Base-by-base conservation (phyloP, 2,113 vertebrate species). In the Callionymus lyra region DNA sequence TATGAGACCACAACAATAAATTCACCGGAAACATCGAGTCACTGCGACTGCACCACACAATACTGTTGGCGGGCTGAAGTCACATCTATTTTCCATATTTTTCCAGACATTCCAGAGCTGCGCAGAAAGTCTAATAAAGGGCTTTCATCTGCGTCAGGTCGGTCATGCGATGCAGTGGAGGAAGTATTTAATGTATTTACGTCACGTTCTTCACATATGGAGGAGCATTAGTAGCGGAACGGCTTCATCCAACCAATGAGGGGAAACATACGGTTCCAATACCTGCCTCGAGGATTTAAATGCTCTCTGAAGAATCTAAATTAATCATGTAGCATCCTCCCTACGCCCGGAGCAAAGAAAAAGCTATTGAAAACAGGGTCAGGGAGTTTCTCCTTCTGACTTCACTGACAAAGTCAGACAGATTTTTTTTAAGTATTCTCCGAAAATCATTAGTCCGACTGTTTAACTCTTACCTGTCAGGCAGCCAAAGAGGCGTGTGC, bases 401-500 rank as follows among this genome's bases (percentile, higher is more conserved):
- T n/a, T n/a, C n/a, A n/a, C n/a, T n/a, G n/a, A n/a, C n/a, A n/a
- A n/a, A n/a, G n/a, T n/a, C n/a, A n/a, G n/a, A n/a, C n/a, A n/a
- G n/a, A n/a, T n/a, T n/a, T n/a, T n/a, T n/a, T n/a, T n/a, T n/a
- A n/a, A n/a, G n/a, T n/a, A n/a, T n/a, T n/a, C n/a, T n/a, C n/a
- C n/a, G n/a, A n/a, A n/a, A n/a, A n/a, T n/a, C n/a, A n/a, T n/a
- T n/a, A n/a, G n/a, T n/a, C n/a, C n/a, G 41, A 45, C 6, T 0
- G 12, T 31, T 44, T 53, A 12, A 9, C 45, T 73, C 34, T 38
- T 86, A 89, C 91, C 79, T 82, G 87, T 88, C 53, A 93, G 41
- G 17, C 70, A 74, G 69, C 83, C 79, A 65, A 89, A 86, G 68
- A 91, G 91, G 44, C 76, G 65, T 46, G 85, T 88, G 82, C 90